phyloP scores from a whole-genome alignment of 2,113 vertebrate genomes.

The Gopherus flavomarginatus region DNA sequence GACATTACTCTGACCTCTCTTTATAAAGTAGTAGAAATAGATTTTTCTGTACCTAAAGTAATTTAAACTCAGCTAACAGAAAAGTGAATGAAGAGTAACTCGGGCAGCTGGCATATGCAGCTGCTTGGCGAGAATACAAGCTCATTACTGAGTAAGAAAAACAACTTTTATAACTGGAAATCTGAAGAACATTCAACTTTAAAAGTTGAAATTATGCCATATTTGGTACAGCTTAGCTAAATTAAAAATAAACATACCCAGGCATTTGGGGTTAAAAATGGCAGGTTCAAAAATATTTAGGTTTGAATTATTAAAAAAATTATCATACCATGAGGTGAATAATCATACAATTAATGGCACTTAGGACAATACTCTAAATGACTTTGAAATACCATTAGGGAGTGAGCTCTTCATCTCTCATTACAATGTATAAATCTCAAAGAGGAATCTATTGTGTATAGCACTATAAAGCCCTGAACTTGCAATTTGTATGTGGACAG shows the following conservation, averaged over 20 bases:
- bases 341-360: not conserved
- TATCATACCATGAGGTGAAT: not conserved
- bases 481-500: not conserved
- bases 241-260: conserved; percentile 62
- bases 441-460: not conserved
- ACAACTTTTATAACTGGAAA: conserved; percentile 65
- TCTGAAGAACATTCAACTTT: conserved; percentile 59
- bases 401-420: not conserved
- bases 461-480: not conserved
- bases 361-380: not conserved
- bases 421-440: not conserved
- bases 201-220: conserved; percentile 57
- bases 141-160: conserved; percentile 67
- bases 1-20: conserved; percentile 32
- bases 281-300: conserved; percentile 47
- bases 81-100: conserved; percentile 46
- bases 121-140: conserved; percentile 65
- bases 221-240: conserved; percentile 39
- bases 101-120: conserved; percentile 56
- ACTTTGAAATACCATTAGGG: conserved; percentile 14
- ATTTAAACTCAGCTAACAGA: conserved; percentile 66
- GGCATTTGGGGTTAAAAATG: conserved; percentile 30
- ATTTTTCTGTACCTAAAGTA: conserved; percentile 54
- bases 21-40: conserved; percentile 55
- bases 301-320: conserved; percentile 20